These are phyloP conservation scores for Venturia canescens DNA, from an alignment of 1,140 invertebrate species.

Conservation along the genomic window DNA sequence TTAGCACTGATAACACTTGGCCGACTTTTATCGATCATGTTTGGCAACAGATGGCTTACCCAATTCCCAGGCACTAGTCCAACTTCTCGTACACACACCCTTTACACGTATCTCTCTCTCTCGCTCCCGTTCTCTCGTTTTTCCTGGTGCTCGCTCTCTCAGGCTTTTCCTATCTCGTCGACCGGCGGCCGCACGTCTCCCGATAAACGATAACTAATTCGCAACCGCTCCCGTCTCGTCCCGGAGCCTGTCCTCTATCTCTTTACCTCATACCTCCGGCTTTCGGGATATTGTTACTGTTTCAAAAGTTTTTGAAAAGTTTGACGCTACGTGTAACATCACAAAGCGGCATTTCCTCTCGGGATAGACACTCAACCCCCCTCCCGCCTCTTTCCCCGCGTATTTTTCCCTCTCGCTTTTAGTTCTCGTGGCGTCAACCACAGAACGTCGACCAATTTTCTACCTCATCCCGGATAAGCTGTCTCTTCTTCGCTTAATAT, in stretches of 20 bases:
- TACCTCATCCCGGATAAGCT: conserved; percentile 34
- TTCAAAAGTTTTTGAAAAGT: conserved; percentile 48
- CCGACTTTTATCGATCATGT: conserved; percentile 76
- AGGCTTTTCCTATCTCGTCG: conserved; percentile 40
- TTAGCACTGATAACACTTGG: conserved; percentile 71
- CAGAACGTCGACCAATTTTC: conserved; percentile 16
- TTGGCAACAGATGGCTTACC: conserved; percentile 75
- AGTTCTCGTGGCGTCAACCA: neutral
- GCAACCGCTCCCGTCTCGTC: conserved; percentile 17
- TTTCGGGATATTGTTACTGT: conserved; percentile 55
- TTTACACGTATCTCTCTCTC: conserved; percentile 36
- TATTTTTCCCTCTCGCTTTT: too few species aligned
- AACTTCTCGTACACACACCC: conserved; percentile 41
- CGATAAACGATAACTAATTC: conserved; percentile 73
- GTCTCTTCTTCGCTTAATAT: conserved; percentile 21
- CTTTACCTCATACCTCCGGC: conserved; percentile 20
- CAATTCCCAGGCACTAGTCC: conserved; percentile 58
- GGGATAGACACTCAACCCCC: neutral
- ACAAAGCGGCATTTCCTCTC: conserved; percentile 7
- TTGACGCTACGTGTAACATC: conserved; percentile 25
- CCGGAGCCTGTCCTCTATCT: neutral
- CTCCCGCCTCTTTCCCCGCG: neutral
- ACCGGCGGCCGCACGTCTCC: conserved; percentile 56
- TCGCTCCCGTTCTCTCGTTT: conserved; percentile 33
- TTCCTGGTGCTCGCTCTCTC: conserved; percentile 39